Conservation (phyloP, 2,797 vertebrate species). For the Chaetophractus vellerosus region DNA sequence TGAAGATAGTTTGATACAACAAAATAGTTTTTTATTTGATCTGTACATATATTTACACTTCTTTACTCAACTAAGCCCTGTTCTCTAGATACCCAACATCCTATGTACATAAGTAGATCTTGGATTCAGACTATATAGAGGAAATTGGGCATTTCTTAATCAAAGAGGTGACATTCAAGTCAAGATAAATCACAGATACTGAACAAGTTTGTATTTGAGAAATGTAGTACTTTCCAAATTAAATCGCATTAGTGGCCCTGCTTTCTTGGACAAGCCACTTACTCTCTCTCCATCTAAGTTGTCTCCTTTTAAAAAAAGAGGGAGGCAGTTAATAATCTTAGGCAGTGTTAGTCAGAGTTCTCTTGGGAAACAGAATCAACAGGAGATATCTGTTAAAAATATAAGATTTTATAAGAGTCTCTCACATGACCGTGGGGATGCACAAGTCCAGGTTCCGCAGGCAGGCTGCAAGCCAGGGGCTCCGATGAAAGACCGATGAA, state of each 20-base stretch:
- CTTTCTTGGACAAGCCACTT: neutral
- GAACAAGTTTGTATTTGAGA: neutral
- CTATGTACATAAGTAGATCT: neutral
- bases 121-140: neutral
- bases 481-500: no score
- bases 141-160: neutral
- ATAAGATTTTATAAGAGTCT: no score
- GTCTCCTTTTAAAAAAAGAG: neutral
- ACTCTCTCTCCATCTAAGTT: neutral
- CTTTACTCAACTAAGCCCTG: neutral
- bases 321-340: neutral
- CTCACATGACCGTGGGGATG: no score
- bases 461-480: no score
- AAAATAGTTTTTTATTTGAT: slow-evolving; percentile 5
- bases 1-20: neutral
- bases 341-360: no score
- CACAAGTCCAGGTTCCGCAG: no score
- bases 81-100: neutral
- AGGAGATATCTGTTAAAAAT: no score
- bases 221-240: neutral
- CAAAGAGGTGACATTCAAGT: neutral
- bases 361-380: no score
- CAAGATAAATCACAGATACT: neutral
- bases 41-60: neutral
- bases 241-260: neutral